These are phyloP conservation scores for Rhinoderma darwinii DNA, from an alignment of 2,113 vertebrate species.

Conservation along the genomic window DNA sequence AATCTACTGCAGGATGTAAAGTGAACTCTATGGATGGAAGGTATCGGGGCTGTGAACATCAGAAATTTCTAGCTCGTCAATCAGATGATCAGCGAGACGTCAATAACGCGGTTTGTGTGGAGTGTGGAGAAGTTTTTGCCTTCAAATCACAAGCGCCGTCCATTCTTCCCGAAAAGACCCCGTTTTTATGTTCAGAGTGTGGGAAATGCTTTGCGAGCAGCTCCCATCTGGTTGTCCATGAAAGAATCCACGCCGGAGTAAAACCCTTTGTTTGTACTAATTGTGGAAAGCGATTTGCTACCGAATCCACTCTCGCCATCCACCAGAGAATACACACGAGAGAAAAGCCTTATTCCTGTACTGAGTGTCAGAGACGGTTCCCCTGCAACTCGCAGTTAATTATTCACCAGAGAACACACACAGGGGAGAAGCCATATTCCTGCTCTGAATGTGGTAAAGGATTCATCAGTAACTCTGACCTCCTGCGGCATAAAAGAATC, in stretches of 20 bases:
- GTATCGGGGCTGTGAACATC: background rate
- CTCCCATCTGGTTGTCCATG: constrained; percentile 2
- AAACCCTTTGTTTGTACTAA: background rate
- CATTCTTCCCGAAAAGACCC: background rate
- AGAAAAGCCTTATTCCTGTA: constrained; percentile 30
- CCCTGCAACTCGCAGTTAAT: constrained; percentile 53
- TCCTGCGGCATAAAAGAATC: constrained; percentile 3
- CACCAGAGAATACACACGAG: constrained; percentile 20
- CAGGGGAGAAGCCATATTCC: constrained; percentile 31
- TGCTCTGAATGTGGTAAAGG: constrained; percentile 30
- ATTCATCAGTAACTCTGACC: constrained; percentile 25
- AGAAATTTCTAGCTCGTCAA: background rate
- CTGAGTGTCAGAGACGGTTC: constrained; percentile 53
- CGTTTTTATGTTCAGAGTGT: constrained; percentile 75
- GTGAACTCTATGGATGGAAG: background rate
- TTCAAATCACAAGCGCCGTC: background rate
- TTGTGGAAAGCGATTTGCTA: background rate
- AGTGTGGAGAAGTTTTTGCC: background rate
- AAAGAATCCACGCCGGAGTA: constrained; percentile 41
- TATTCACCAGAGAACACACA: constrained; percentile 49
- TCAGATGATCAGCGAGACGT: background rate
- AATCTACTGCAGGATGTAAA: background rate
- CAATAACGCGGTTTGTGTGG: background rate
- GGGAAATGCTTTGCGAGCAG: background rate
- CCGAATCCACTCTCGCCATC: background rate